Conservation (phyloP, 2,888 invertebrate species). For the Drosophila melanosoma region DNA sequence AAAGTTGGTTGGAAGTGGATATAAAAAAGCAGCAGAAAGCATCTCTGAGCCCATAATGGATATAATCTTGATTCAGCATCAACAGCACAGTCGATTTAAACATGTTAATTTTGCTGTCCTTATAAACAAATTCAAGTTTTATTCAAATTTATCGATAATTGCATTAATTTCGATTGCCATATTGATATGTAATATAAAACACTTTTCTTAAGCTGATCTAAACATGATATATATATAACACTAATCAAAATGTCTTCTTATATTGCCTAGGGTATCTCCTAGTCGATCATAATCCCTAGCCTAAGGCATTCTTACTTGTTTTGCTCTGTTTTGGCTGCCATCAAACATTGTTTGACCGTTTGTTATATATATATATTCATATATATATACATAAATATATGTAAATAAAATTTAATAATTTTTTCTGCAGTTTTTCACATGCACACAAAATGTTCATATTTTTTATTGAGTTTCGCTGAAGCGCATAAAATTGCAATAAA, state of each 20-base stretch:
- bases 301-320: neutral
- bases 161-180: neutral
- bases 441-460: slow-evolving; percentile 47
- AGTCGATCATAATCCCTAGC: neutral
- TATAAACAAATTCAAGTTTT: accelerated
- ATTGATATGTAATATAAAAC: neutral
- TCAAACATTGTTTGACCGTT: slow-evolving; percentile 53
- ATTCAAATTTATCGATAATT: neutral
- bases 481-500: slow-evolving; percentile 81
- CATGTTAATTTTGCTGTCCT: neutral
- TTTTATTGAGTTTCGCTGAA: slow-evolving; percentile 79
- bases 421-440: slow-evolving; percentile 26
- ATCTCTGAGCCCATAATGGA: neutral
- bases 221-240: no score
- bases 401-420: slow-evolving; percentile 37
- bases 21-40: neutral
- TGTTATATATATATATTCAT: slow-evolving; percentile 41
- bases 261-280: neutral
- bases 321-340: slow-evolving; percentile 30
- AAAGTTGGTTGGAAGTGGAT: neutral
- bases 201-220: no score
- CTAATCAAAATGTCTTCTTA: neutral
- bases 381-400: no score
- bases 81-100: neutral
- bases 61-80: neutral